phyloP scores from a whole-genome alignment of 1,140 invertebrate genomes.

The Chrysopa pallens region DNA sequence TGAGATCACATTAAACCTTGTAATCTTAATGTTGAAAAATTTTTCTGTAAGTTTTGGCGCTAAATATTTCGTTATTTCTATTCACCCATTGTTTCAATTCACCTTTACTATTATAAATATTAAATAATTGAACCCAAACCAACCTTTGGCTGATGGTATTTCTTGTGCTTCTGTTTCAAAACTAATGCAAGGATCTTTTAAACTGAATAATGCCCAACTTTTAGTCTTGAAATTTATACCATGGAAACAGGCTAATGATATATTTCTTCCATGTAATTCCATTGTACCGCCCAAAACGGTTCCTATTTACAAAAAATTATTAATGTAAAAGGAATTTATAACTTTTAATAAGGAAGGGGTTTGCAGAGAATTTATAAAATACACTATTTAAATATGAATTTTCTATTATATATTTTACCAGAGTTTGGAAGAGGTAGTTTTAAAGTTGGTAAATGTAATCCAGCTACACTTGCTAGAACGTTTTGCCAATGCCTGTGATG shows the following conservation, averaged over 20 bases:
- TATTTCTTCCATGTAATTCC: constrained; percentile 76
- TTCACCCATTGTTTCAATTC: too few species aligned
- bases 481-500: constrained; percentile 89
- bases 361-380: too few species aligned
- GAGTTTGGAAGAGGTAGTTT: constrained; percentile 41
- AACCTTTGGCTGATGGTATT: constrained; percentile 47
- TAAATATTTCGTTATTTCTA: constrained; percentile 20
- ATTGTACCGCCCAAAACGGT: constrained; percentile 87
- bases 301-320: constrained; percentile 30
- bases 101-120: too few species aligned
- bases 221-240: constrained; percentile 95
- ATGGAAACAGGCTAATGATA: constrained; percentile 92
- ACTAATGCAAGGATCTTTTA: constrained; percentile 86
- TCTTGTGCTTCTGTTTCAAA: constrained; percentile 91
- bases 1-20: too few species aligned
- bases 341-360: too few species aligned
- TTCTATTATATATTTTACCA: constrained; percentile 11
- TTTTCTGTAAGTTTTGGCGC: too few species aligned
- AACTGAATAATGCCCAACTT: constrained; percentile 88
- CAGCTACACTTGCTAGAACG: constrained; percentile 51
- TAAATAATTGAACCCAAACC: constrained; percentile 9
- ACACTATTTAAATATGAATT: too few species aligned
- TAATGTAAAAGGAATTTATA: too few species aligned
- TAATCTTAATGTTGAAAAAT: too few species aligned
- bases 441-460: constrained; percentile 56